Evolutionary conservation across 1,140 invertebrate species (phyloP).

Genomic region (Trichomalopsis sarcophagae): DNA sequence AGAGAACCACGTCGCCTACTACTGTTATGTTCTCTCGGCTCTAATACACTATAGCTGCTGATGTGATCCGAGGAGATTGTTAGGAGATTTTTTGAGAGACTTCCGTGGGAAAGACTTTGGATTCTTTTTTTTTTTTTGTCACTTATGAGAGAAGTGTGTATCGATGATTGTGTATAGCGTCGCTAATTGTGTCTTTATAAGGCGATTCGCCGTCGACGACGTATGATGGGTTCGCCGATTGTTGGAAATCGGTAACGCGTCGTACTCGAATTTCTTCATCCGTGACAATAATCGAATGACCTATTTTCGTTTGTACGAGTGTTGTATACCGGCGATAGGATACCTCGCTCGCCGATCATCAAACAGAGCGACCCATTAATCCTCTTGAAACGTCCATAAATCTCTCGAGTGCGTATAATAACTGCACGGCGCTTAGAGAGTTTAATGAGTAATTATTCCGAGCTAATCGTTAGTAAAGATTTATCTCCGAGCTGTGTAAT

Average conservation of each 20-base stretch:
- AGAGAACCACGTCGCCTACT: background rate
- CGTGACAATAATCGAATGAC: too few species aligned
- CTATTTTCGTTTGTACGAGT: background rate
- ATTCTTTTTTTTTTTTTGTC: background rate
- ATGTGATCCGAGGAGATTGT: background rate
- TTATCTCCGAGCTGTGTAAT: background rate
- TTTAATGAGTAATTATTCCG: background rate
- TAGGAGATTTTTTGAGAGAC: slow-evolving; percentile 26
- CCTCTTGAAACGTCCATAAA: background rate
- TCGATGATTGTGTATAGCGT: background rate
- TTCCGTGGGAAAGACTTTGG: slow-evolving; percentile 42
- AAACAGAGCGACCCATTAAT: background rate
- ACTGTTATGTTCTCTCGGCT: background rate
- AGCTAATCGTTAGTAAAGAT: background rate
- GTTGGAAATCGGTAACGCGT: background rate
- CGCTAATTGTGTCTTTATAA: slow-evolving; percentile 26
- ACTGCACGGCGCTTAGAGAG: background rate
- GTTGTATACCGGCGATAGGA: background rate
- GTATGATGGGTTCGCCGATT: background rate
- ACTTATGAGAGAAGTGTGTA: background rate
- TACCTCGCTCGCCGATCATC: background rate
- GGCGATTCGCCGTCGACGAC: background rate
- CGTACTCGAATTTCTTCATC: too few species aligned
- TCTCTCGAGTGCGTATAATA: background rate
- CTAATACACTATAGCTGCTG: background rate